A percentile compares a stretch with the other conserved stretches of the same genome.
phyloP scores from a whole-genome alignment of 2,797 vertebrate species.

The Thripadectes ignobilis region DNA sequence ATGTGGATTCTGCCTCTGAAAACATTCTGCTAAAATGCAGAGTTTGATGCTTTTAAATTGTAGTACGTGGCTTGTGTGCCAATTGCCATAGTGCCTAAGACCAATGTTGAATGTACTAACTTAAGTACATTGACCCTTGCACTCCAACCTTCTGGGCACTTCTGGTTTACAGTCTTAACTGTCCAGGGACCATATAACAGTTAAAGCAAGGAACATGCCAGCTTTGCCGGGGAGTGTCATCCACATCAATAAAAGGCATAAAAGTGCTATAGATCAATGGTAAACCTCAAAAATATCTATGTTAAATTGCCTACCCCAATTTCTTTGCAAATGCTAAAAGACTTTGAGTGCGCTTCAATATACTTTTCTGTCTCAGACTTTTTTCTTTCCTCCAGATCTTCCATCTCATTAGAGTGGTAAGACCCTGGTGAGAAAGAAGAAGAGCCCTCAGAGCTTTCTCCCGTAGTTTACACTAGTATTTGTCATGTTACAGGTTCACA shows the following conservation, averaged over 20 bases:
- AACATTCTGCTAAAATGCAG: not conserved
- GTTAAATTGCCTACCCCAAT: not conserved
- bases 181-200: not conserved
- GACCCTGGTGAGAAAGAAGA: no score
- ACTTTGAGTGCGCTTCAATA: not conserved
- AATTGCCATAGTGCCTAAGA: not conserved
- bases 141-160: constrained; percentile 23
- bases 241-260: not conserved
- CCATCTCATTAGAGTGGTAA: not conserved
- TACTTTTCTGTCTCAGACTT: not conserved
- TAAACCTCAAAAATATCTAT: not conserved
- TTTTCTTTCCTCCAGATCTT: not conserved
- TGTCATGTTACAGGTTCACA: not conserved
- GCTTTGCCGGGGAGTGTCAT: not conserved
- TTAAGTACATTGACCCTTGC: constrained; percentile 46
- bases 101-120: not conserved
- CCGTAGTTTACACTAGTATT: not conserved
- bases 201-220: not conserved
- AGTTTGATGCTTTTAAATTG: not conserved
- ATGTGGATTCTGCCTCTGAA: not conserved
- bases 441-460: not conserved
- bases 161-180: constrained; percentile 26
- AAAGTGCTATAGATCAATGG: not conserved
- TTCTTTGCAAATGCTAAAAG: not conserved
- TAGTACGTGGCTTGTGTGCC: constrained; percentile 13